These are phyloP conservation scores for Allygus modestus DNA, from an alignment of 2,888 invertebrate genomes.

Conservation along the genomic window DNA sequence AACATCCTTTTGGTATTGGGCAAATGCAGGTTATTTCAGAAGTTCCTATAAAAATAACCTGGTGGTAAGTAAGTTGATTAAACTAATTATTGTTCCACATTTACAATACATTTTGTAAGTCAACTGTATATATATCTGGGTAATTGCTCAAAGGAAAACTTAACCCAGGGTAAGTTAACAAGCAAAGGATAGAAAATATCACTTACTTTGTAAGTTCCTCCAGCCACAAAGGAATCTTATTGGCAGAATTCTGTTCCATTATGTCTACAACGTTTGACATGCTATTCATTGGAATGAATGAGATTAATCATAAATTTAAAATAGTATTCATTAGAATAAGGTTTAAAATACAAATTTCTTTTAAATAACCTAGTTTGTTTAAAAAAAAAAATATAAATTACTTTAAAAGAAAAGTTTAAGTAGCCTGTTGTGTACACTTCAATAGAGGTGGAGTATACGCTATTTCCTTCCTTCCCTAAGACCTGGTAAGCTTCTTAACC, in stretches of 20 bases:
- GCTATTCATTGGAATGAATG: neutral
- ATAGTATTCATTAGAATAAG: neutral
- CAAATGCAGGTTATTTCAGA: too few species aligned
- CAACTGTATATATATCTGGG: too few species aligned
- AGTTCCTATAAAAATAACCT: too few species aligned
- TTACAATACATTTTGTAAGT: too few species aligned
- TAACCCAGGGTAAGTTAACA: too few species aligned
- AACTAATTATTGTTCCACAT: too few species aligned
- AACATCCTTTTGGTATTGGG: too few species aligned
- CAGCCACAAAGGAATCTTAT: conserved; percentile 74
- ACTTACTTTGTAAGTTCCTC: conserved; percentile 74
- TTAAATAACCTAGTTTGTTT: neutral
- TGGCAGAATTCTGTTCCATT: conserved; percentile 67
- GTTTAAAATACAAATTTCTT: neutral
- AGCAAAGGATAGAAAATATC: too few species aligned
- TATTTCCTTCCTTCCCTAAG: neutral
- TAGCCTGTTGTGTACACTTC: neutral
- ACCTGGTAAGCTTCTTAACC: neutral
- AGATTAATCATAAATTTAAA: neutral
- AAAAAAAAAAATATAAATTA: too few species aligned
- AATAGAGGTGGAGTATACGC: neutral
- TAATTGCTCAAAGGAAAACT: too few species aligned
- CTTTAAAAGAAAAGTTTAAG: too few species aligned
- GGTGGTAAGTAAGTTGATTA: too few species aligned
- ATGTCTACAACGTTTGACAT: conserved; percentile 46